Base-by-base conservation (phyloP, 1,140 invertebrate species). In the Bicyclus anynana region DNA sequence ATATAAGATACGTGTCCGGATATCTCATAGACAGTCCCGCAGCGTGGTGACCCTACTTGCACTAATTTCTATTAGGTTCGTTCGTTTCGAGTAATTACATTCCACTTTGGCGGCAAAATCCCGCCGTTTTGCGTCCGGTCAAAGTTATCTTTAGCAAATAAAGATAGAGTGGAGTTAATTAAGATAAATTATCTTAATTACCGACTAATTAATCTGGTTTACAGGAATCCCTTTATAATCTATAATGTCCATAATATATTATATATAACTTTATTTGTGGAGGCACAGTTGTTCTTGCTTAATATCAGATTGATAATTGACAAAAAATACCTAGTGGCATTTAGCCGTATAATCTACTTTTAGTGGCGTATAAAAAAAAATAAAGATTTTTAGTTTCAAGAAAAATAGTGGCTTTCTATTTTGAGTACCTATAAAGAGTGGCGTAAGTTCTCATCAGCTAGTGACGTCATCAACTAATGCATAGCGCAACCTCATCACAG, bases 381-480 rank as follows among this genome's bases (percentile, higher is more conserved):
- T 2, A 27, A 27, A 27, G 4, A 27, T 27, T 1, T 2, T 4
- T 5, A n/a, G n/a, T n/a, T n/a, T n/a, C n/a, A n/a, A n/a, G n/a
- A n/a, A n/a, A n/a, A n/a, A n/a, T n/a, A n/a, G n/a, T n/a, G n/a
- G n/a, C n/a, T n/a, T n/a, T n/a, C n/a, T 12, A 33, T 69, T 66
- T 74, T 71, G 72, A 69, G 69, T 74, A 38, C 2, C 10, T 2
- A 9, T 9, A 14, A 44, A 44, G 20, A 20, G 40, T 2, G 9
- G 16, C 37, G 40, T 20, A 44, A 59, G 49, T 46, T 50, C 40
- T 59, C 56, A 59, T 59, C 49, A 35, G 33, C 49, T 59, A 67
- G 63, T 74, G 77, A 76, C 68, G 70, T 75, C 77, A 80, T 80
- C 77, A 78, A 74, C 74, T 80, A 80, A 80, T 78, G 77, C 77